Base-by-base conservation (phyloP, 2,797 vertebrate genomes). In the Myotis vivesi region DNA sequence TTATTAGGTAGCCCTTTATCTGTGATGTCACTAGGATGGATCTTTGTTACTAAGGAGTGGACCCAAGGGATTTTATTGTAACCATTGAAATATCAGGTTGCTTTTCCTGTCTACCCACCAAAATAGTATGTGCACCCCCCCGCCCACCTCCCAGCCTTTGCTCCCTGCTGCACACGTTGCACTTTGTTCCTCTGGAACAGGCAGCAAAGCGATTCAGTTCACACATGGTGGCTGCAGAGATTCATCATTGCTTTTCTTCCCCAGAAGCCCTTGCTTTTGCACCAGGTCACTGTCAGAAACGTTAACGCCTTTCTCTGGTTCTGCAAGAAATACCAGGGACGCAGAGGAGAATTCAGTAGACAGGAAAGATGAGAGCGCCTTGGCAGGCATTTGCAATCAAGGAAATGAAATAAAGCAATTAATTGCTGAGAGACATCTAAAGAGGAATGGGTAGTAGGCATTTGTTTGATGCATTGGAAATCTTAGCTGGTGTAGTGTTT, bases 371-470 rank as follows among this genome's bases (percentile, higher is more conserved):
- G 88, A 89, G 79, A 66, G 55, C 44, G 87, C 57, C 20, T 53
- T 77, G 84, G 87, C 62, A 87, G 80, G 64, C 87, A 82, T 91
- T 80, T 87, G 80, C 96, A 96, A 53, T 87, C 85, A 85, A 89
- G 92, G 94, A 95, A 84, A 93, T 55, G 62, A 92, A 91, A 94
- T 80, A 85, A 82, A 92, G 69, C 89, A 80, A 92, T 89, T 95
- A 89, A 96, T 95, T 95, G 87, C 89, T 80, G 38, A 84, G 80
- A 88, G 53, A 49, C 69, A 49, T 53, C 51, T 81, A 69, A 87
- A 57, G 25, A 91, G 25, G 53, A 87, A n/a, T 51, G 69, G 15
- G 38, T 33, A 59, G 44, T 75, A 80, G 59, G 41, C 46, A 87
- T 89, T 66, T 88, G 49, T 83, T 75, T 28, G 3, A 3, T 73